Conservation (phyloP, 2,113 vertebrate genomes). For the Myotis yumanensis region DNA sequence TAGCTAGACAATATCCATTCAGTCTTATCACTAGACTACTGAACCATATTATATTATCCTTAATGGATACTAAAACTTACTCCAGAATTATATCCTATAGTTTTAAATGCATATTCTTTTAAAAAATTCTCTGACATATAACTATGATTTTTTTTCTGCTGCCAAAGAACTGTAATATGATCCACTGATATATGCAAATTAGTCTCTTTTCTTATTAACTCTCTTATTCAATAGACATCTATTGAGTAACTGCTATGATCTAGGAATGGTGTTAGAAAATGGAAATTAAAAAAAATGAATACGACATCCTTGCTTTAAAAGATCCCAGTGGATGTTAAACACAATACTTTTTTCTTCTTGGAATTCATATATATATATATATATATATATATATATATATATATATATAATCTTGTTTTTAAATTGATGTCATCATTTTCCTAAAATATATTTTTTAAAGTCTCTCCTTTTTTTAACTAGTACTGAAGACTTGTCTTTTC, state of each 20-base stretch:
- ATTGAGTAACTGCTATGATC: not conserved
- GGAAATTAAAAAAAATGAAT: not conserved
- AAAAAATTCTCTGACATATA: not conserved
- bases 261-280: not conserved
- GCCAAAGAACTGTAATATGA: not conserved
- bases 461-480: not conserved
- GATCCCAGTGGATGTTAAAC: slow-evolving; percentile 16
- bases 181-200: not conserved
- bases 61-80: not conserved
- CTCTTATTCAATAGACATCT: not conserved
- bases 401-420: not conserved
- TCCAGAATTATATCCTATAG: not conserved
- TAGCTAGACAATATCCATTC: not conserved
- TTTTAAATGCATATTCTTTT: slow-evolving; percentile 36
- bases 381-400: not conserved
- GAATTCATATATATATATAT: slow-evolving; percentile 1
- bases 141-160: not conserved
- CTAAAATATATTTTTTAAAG: not conserved
- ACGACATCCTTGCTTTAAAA: not conserved
- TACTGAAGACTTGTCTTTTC: slow-evolving; percentile 56
- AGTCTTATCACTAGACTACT: not conserved
- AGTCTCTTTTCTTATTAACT: not conserved
- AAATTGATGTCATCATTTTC: slow-evolving; percentile 64
- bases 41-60: not conserved
- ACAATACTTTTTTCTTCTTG: not conserved